Evolutionary conservation across 1,140 invertebrate species (phyloP), one percentile per base, ranked within the genome.

Genomic region (Drosophila albomicans): DNA sequence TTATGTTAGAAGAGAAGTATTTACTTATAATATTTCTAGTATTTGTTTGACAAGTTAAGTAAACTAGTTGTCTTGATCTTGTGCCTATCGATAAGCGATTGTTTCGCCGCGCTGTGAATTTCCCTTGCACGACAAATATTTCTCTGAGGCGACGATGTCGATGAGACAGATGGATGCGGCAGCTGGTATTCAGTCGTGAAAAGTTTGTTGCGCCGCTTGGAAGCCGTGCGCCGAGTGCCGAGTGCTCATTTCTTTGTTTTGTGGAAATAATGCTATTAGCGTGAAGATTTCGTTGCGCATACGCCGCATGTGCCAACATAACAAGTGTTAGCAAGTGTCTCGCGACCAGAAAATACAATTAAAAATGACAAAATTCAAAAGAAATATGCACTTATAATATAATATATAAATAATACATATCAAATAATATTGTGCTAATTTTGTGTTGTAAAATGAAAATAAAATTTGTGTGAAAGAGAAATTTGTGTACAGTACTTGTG

Each of bases 121-220:
- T 49, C 49, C 35, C 7, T 10, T 54, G 61, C 52, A 79, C 79
- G 84, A 88, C 84, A 87, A 74, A 82, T 75, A 0, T 79, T 57
- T 73, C 32, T 59, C 62, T 52, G 79, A 45, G 57, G 41, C 51
- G 46, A 59, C 58, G 38, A 32, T 46, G 52, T 30, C 52, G 41
- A 46, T 25, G 61, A 48, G 30, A 8, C 16, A 41, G 52, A 58
- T 52, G 41, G 52, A 58, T 52, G 41, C 46, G 64, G 62, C 79
- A 54, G 71, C 20, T 52, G 45, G 48, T 56, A 15, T 63, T 81
- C 85, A 89, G 85, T 89, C 85, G 78, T 76, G 81, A 79, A 89
- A 82, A 78, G 78, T 81, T 58, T 79, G 68, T 75, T 75, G 81
- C 69, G 81, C 58, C 69, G 85, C 64, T 76, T 81, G 75, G 81